Base-by-base conservation (phyloP, 1,140 invertebrate species). In the Pygmarrhopalites habei region DNA sequence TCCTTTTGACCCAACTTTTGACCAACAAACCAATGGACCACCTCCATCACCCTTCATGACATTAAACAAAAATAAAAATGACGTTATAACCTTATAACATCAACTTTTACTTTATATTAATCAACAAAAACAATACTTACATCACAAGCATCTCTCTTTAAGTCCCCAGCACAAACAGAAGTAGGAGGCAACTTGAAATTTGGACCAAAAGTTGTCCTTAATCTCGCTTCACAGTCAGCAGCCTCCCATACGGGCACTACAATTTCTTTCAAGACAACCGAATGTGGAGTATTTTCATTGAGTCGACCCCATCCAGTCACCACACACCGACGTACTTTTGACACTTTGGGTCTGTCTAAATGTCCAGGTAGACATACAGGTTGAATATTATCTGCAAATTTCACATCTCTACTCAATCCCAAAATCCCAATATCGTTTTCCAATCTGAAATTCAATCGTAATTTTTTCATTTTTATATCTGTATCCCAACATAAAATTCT, bases 31-130 rank as follows among this genome's bases (percentile, higher is more conserved):
- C 29, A 87, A 66, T 7, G 85, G 84, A 17, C 84, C 83, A 3
- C 86, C 86, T 0, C 83, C 85, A 72, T 87, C 86, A 55, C 85
- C 85, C 83, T 86, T 74, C 1, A 70, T 19, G 19, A 43, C 26
- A 39, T 14, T 29, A 53, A 10, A 53, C 26, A 53, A 29, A 29
- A 23, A 1, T 49, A 56, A 23, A 23, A 61, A n/a, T n/a, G n/a
- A 32, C 12, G 12, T 25, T 23, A 57, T 28, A 41, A 2, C 56
- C 44, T 52, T 47, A 30, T 12, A 56, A 39, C 60, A 32, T 30
- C 29, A n/a, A n/a, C n/a, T n/a, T n/a, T n/a, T n/a, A n/a, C n/a
- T n/a, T n/a, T n/a, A n/a, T n/a, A n/a, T n/a, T n/a, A n/a, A n/a
- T n/a, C n/a, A n/a, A n/a, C n/a, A n/a, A n/a, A n/a, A n/a, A n/a